These are phyloP conservation scores for Pelvicachromis taeniatus DNA, from an alignment of 2,113 vertebrate species.

Conservation along the genomic window DNA sequence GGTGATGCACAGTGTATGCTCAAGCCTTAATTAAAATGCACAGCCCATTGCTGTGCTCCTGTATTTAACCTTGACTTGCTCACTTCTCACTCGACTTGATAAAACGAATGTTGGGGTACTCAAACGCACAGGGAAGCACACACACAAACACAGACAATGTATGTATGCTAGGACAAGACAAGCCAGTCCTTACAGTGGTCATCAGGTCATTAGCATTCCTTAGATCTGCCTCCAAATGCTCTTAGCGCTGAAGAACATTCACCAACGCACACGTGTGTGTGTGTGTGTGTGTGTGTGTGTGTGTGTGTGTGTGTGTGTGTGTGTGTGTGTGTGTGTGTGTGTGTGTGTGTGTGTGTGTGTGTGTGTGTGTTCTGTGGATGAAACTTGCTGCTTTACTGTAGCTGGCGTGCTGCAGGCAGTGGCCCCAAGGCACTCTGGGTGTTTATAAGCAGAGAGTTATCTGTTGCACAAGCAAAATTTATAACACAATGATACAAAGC, in stretches of 20 bases:
- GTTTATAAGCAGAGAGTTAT: background rate
- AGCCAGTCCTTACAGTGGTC: constrained; percentile 29
- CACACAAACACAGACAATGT: background rate
- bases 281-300: too few species aligned
- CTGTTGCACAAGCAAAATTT: background rate
- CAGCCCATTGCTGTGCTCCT: constrained; percentile 41
- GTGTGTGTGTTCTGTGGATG: background rate
- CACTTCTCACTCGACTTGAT: constrained; percentile 38
- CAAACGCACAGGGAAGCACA: background rate
- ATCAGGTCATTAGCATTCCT: constrained; percentile 69
- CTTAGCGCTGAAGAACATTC: constrained; percentile 65
- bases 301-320: too few species aligned
- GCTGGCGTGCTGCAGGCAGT: constrained; percentile 31
- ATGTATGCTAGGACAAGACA: constrained; percentile 3
- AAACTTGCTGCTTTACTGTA: constrained; percentile 12
- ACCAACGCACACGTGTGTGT: background rate
- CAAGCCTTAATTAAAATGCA: constrained; percentile 64
- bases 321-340: too few species aligned
- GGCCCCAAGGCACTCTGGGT: background rate
- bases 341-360: background rate
- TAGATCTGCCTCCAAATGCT: constrained; percentile 48
- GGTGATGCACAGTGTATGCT: constrained; percentile 51
- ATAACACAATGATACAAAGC: background rate
- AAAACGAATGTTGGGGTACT: constrained; percentile 13
- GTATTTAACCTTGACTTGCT: constrained; percentile 67